Percentiles rank a stretch among this genome's conserved stretches.
phyloP scores from a whole-genome alignment of 2,797 vertebrate genomes.

The Molothrus aeneus region DNA sequence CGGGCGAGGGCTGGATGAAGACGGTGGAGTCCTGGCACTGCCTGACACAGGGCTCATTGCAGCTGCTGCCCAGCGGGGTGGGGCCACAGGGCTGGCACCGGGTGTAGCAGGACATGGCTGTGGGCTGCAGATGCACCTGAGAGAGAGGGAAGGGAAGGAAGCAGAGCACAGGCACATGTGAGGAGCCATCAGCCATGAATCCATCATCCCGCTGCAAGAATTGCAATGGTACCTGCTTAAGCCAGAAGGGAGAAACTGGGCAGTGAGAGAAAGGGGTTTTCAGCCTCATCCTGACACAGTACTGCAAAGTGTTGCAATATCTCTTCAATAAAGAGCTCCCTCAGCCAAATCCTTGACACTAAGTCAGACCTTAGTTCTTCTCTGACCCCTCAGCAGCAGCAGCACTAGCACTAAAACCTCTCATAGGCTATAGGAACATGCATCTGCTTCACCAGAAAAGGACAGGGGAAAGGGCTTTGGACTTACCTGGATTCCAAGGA shows the following conservation, averaged over 20 bases:
- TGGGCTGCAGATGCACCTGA: accelerated
- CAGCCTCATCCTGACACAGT: neutral
- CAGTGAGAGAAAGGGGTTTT: neutral
- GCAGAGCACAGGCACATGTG: neutral
- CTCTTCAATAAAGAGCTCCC: neutral
- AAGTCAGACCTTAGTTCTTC: neutral
- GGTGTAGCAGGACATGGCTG: neutral
- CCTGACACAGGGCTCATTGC: neutral
- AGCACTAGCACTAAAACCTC: neutral
- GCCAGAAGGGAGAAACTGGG: neutral
- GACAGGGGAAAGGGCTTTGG: neutral
- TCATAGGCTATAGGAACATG: neutral
- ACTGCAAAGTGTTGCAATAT: neutral
- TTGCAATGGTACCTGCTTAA: neutral
- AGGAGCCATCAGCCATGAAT: neutral
- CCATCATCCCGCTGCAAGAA: neutral
- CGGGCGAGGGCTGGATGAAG: accelerated
- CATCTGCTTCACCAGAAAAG: neutral
- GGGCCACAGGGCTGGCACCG: neutral
- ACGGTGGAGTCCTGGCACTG: neutral
- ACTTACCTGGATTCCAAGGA: neutral
- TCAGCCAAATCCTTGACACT: neutral
- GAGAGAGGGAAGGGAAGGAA: neutral
- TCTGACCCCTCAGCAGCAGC: neutral
- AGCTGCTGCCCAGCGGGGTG: slow-evolving; percentile 1